phyloP scores from a whole-genome alignment of 2,797 vertebrate species.

The Acanthornis magna region DNA sequence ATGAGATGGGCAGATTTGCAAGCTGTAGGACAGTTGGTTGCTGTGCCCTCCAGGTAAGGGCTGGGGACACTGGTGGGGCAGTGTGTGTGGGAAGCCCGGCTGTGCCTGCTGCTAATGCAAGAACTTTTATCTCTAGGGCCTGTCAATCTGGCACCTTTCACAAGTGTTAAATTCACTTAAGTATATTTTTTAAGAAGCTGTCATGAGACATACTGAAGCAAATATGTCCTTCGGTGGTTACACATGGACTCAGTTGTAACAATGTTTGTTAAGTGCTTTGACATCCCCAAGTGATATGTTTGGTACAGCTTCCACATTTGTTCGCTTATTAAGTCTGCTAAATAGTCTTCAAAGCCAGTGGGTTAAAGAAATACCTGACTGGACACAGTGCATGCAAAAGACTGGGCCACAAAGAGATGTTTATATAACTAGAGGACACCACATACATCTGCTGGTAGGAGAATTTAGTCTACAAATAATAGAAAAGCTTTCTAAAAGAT shows the following conservation, averaged over 20 bases:
- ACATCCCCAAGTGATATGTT: conserved; percentile 67
- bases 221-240: conserved; percentile 72
- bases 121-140: conserved; percentile 56
- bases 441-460: not conserved
- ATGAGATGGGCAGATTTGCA: conserved; percentile 21
- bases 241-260: conserved; percentile 72
- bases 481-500: not conserved
- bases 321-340: conserved; percentile 63
- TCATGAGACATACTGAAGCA: conserved; percentile 72
- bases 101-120: conserved; percentile 55
- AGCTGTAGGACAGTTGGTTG: conserved; percentile 44
- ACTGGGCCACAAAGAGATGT: not conserved
- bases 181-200: conserved; percentile 67
- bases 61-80: conserved; percentile 8
- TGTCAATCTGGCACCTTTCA: conserved; percentile 70
- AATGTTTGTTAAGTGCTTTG: conserved; percentile 67
- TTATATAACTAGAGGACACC: not conserved
- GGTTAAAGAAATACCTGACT: not conserved
- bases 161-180: conserved; percentile 69
- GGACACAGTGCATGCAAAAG: not conserved
- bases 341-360: conserved; percentile 34
- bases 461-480: not conserved
- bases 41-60: conserved; percentile 48
- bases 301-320: conserved; percentile 68
- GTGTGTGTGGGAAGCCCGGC: conserved; percentile 50